Evolutionary conservation across 1,140 invertebrate species (phyloP).

Genomic region (Lycorma delicatula): DNA sequence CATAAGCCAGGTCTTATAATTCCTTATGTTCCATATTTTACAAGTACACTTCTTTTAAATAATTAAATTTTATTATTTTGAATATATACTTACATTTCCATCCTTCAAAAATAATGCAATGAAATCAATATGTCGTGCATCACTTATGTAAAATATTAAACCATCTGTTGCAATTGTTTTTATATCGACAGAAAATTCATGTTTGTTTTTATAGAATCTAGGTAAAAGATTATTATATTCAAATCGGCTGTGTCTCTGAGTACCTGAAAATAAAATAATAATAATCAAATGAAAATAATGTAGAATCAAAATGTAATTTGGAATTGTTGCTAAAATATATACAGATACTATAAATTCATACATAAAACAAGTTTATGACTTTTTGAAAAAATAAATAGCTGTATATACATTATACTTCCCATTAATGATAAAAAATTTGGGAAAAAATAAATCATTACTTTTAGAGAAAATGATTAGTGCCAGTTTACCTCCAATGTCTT

Average conservation of each 20-base stretch:
- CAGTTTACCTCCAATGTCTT: no score
- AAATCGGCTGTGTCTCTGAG: conserved; percentile 57
- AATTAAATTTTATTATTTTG: no score
- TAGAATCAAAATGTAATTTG: neutral
- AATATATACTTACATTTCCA: conserved; percentile 54
- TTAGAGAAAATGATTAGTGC: no score
- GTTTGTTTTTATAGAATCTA: conserved; percentile 49
- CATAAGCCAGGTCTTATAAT: no score
- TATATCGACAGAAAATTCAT: conserved; percentile 72
- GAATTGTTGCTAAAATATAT: neutral
- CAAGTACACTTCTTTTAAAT: no score
- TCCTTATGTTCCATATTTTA: no score
- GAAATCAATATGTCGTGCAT: conserved; percentile 59
- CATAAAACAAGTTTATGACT: conserved; percentile 4
- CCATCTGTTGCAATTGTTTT: conserved; percentile 70
- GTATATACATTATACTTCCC: no score
- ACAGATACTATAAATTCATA: conserved; percentile 8
- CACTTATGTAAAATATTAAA: conserved; percentile 74
- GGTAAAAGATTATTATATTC: conserved; percentile 55
- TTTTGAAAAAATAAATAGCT: no score
- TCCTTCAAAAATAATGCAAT: conserved; percentile 71
- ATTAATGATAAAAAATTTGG: no score
- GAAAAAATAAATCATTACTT: no score
- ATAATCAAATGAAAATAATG: neutral
- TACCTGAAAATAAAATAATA: conserved; percentile 41